Evolutionary conservation across 2,888 invertebrate genomes (phyloP).

Genomic region (Papilio protenor): DNA sequence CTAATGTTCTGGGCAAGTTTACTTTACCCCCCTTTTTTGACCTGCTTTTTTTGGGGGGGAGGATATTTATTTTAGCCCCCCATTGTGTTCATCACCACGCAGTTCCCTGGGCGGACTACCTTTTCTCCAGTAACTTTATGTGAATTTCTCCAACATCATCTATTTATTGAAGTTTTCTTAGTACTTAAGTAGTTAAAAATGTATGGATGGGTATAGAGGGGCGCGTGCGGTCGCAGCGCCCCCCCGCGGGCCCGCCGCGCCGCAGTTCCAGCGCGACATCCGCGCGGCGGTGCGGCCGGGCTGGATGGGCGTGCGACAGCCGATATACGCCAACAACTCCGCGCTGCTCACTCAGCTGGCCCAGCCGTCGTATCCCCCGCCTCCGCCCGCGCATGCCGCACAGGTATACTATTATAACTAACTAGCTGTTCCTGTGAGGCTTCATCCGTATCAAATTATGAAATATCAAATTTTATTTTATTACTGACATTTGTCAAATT

Average conservation of each 20-base stretch:
- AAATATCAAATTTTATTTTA: no score
- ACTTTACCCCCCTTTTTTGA: no score
- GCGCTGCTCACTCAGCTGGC: conserved; percentile 86
- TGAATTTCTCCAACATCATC: background rate
- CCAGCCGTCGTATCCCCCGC: conserved; percentile 85
- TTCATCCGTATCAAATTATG: no score
- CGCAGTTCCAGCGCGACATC: conserved; percentile 49
- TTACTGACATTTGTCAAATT: no score
- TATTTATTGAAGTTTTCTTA: background rate
- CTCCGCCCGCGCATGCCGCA: conserved; percentile 57
- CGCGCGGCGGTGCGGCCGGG: conserved; percentile 46
- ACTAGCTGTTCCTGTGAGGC: no score
- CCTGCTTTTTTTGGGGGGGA: no score
- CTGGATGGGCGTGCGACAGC: conserved; percentile 64
- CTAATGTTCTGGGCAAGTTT: no score
- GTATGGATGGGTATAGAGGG: background rate
- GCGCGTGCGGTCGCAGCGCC: conserved; percentile 45
- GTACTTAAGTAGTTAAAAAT: background rate
- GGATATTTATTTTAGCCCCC: no score
- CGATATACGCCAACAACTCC: conserved; percentile 74
- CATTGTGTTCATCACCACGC: no score
- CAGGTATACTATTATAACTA: conserved; percentile 53
- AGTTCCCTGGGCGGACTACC: no score
- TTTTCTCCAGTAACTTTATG: no score
- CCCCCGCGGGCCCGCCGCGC: conserved; percentile 42